These are phyloP conservation scores for Listrodromus nycthemerus DNA, from an alignment of 2,888 invertebrate genomes.

Conservation along the genomic window DNA sequence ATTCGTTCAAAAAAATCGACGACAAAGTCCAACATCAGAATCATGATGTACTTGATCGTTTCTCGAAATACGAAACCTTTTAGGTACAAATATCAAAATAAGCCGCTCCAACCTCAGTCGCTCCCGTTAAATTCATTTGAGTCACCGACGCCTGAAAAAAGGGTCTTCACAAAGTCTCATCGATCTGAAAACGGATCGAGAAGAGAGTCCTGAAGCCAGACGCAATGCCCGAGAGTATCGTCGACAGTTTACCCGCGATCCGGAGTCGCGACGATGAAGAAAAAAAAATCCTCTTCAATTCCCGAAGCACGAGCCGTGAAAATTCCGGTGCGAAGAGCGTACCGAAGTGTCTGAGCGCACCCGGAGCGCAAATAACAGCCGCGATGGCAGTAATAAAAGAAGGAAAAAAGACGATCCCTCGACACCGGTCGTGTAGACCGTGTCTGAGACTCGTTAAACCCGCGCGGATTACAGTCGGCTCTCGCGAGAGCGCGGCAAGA, in stretches of 20 bases:
- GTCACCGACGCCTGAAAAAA: no score
- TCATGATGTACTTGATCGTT: no score
- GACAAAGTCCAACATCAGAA: no score
- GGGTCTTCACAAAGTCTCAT: no score
- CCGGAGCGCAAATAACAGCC: not conserved
- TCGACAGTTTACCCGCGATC: not conserved
- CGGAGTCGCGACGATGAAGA: not conserved
- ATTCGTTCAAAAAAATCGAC: no score
- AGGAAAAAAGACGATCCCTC: constrained; percentile 42
- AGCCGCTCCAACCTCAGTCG: no score
- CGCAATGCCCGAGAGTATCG: no score
- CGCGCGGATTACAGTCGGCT: constrained; percentile 62
- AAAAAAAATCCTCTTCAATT: not conserved
- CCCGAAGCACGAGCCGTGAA: not conserved
- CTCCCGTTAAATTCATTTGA: no score
- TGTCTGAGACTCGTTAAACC: constrained; percentile 52
- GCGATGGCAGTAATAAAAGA: not conserved
- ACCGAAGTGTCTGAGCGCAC: not conserved
- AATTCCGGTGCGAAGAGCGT: not conserved
- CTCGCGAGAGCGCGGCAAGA: constrained; percentile 29
- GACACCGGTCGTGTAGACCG: constrained; percentile 49
- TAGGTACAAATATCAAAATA: no score
- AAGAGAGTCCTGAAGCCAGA: no score
- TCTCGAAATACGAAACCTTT: no score
- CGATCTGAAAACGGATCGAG: no score